Evolutionary conservation across 2,113 vertebrate species (phyloP), one percentile per base, ranked within the genome.

Genomic region (Triplophysa dalaica): DNA sequence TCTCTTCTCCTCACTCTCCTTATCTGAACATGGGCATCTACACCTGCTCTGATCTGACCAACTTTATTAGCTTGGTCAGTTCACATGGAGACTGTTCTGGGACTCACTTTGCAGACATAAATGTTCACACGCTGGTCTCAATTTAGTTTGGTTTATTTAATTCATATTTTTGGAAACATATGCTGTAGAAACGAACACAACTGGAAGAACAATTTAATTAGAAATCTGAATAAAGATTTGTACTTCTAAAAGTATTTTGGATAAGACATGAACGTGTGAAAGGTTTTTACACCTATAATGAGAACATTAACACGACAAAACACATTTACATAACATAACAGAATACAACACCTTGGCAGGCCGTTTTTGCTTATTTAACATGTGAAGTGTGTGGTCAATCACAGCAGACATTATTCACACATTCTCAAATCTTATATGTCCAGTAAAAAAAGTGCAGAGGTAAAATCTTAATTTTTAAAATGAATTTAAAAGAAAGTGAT

Each of bases 31-130:
- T 8, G 38, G 43, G 41, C 38, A 2, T 29, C 24, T 2, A 41
- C 72, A 81, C 72, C 79, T 75, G 70, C 72, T 81, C 70, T 21
- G 43, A 13, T 22, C 26, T 67, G 50, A n/a, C 41, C 50, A 61
- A 41, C 70, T 60, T 73, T 33, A 73, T 73, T 73, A 73, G 16
- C 12, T 52, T 8, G 2, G n/a, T 8, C 33, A 43, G 70, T 58
- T 41, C 21, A 72, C 19, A 72, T 19, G 29, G 29, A 29, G 12
- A 2, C 12, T 58, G 9, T 41, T 3, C 13, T 41, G 12, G 54
- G 41, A 70, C 16, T 26, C 6, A 50, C 26, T 56, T 9, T 48
- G 26, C 26, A 33, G 29, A 33, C 26, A 43, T 1, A 43, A 43
- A 45, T 45, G 43, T 45, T 45, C 33, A 38, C 6, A 38, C 33